Conservation (phyloP, 2,797 vertebrate species). For the Parauchenoglanis ngamensis region DNA sequence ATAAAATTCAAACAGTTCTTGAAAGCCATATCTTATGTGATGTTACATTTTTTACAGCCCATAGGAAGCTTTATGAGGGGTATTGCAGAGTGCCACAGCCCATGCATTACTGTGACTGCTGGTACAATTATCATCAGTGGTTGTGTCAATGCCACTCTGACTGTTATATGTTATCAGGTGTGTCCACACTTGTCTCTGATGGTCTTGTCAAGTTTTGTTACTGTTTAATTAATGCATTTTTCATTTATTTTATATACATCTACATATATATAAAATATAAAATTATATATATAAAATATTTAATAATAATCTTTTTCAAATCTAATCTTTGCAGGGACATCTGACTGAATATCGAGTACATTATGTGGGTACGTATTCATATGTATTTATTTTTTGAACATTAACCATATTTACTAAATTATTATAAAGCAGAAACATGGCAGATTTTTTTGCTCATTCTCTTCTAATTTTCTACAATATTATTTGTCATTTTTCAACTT, state of each 20-base stretch:
- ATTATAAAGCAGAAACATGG: neutral
- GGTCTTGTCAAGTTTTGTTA: neutral
- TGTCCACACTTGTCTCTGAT: constrained; percentile 16
- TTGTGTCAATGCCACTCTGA: constrained; percentile 45
- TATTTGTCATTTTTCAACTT: neutral
- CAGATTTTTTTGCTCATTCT: neutral
- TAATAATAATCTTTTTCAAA: no score
- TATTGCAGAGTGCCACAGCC: rapidly evolving
- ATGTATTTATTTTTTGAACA: neutral
- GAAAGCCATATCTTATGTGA: neutral
- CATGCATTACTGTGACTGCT: constrained; percentile 44
- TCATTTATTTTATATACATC: neutral
- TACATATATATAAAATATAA: neutral
- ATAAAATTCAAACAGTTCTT: neutral
- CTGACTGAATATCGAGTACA: constrained; percentile 36
- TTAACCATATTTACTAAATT: neutral
- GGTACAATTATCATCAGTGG: constrained; percentile 38
- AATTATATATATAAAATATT: neutral
- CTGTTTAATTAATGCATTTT: neutral
- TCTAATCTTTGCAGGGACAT: constrained; percentile 38
- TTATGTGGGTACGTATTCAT: constrained; percentile 45
- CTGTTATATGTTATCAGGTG: constrained; percentile 41
- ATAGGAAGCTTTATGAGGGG: neutral
- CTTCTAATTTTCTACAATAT: neutral
- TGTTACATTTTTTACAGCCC: constrained; percentile 42